Evolutionary conservation across 2,888 invertebrate species (phyloP).

Genomic region (Myopa tessellatipennis): DNA sequence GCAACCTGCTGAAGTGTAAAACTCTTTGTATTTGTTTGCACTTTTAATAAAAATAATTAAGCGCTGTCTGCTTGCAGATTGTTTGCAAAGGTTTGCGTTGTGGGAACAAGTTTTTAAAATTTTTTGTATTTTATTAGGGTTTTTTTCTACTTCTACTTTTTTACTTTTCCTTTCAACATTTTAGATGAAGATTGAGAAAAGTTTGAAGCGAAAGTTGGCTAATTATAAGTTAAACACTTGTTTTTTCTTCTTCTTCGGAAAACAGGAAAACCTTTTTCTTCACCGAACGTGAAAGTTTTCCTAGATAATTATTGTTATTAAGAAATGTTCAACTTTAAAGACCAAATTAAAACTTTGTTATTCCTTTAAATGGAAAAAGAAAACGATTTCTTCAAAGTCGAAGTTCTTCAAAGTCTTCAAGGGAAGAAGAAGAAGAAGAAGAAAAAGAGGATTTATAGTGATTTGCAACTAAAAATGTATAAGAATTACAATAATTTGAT

Average conservation of each 20-base stretch:
- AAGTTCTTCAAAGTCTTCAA: too few species aligned
- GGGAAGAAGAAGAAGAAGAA: too few species aligned
- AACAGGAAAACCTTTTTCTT: not conserved
- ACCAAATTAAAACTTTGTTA: not conserved
- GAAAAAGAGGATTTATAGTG: too few species aligned
- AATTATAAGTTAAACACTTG: conserved; percentile 27
- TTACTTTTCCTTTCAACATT: not conserved
- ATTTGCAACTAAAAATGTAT: too few species aligned
- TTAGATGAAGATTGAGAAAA: not conserved
- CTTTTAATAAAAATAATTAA: conserved; percentile 24
- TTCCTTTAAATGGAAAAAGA: not conserved
- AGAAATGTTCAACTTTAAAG: not conserved
- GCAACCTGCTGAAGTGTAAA: conserved; percentile 23
- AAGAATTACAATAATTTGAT: too few species aligned
- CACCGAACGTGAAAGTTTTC: not conserved
- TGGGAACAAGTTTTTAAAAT: not conserved
- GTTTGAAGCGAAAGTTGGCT: conserved; percentile 14
- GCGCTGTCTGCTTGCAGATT: not conserved
- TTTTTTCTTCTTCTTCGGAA: not conserved
- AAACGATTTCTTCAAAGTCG: not conserved
- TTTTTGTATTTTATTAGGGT: too few species aligned
- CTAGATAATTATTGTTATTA: conserved; percentile 12
- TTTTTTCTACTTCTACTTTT: not conserved
- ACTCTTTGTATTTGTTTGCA: conserved; percentile 22
- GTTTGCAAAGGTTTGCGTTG: not conserved